Base-by-base conservation (phyloP, 2,113 vertebrate genomes). In the Sceloporus undulatus region DNA sequence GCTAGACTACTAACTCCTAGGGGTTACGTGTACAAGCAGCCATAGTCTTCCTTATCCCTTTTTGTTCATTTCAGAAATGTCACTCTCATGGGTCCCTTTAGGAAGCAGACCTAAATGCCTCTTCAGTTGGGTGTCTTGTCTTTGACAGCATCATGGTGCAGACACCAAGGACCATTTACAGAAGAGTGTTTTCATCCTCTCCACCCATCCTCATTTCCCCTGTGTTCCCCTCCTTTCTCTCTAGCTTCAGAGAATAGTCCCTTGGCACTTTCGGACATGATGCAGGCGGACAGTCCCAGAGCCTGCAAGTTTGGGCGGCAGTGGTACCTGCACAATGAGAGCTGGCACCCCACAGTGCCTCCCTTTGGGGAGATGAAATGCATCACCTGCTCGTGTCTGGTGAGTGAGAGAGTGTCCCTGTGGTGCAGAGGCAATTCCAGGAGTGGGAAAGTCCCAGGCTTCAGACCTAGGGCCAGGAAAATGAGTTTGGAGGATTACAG, bases 371-470 rank as follows among this genome's bases (percentile, higher is more conserved):
- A 99, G 94, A 98, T 99, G 98, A 99, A 98, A 91, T 99, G 99
- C 94, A 98, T 99, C 95, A 99, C 98, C 78, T 99, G 99, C 96
- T 98, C 98, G 98, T 99, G 99, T 96, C 98, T 99, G 89, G 99
- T 99, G 92, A 98, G 98, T 98, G 78, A 76, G 66, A 34, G 48
- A 11, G 66, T 7, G 27, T 18, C 27, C 2, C 0, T 38, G n/a
- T 9, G 1, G 66, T 48, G 42, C 54, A 79, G 83, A 62, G n/a
- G 48, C n/a, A 56, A 6, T 4, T 27, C 70, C 54, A 29, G 48
- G 21, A 34, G 4, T 18, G 2, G 27, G 38, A 52, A 23, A 1
- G 1, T 42, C 27, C 54, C 4, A 34, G 29, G 5, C 1, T 9
- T 2, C 34, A 59, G 25, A 19, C 10, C 56, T 21, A 38, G 48